These are phyloP conservation scores for Bombus sibiricus DNA, from an alignment of 1,140 invertebrate species.

Conservation along the genomic window DNA sequence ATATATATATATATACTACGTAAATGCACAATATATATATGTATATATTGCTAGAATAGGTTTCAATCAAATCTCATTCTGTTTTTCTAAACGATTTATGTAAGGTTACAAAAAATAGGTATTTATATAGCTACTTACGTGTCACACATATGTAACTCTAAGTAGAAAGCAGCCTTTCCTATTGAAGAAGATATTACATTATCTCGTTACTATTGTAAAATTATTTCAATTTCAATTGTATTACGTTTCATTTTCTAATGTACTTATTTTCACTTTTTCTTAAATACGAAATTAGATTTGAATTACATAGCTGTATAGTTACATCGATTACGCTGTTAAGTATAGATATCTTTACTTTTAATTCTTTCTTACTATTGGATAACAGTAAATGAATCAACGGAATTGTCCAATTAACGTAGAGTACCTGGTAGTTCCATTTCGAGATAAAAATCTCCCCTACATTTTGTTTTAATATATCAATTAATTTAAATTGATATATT, in stretches of 20 bases:
- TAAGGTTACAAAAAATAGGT: not conserved
- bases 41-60: not conserved
- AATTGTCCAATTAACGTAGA: slow-evolving; percentile 23
- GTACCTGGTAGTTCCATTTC: not conserved
- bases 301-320: not conserved
- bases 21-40: not conserved
- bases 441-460: slow-evolving; percentile 1
- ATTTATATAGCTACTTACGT: not conserved
- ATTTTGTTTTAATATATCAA: not conserved
- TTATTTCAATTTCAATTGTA: not conserved
- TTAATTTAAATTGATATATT: slow-evolving; percentile 2
- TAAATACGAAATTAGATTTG: not conserved
- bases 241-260: not conserved
- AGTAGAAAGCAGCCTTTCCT: not conserved
- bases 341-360: slow-evolving; percentile 5
- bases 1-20: not conserved
- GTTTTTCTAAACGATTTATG: not conserved
- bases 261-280: too few species aligned
- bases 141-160: not conserved
- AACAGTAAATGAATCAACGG: not conserved
- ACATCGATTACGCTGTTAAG: not conserved
- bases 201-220: not conserved
- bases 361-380: not conserved
- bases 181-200: not conserved
- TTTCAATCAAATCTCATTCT: not conserved